A percentile compares a stretch with the other conserved stretches of the same genome.
Evolutionary conservation across 2,888 invertebrate genomes (phyloP).

Genomic region (Plusia festucae): DNA sequence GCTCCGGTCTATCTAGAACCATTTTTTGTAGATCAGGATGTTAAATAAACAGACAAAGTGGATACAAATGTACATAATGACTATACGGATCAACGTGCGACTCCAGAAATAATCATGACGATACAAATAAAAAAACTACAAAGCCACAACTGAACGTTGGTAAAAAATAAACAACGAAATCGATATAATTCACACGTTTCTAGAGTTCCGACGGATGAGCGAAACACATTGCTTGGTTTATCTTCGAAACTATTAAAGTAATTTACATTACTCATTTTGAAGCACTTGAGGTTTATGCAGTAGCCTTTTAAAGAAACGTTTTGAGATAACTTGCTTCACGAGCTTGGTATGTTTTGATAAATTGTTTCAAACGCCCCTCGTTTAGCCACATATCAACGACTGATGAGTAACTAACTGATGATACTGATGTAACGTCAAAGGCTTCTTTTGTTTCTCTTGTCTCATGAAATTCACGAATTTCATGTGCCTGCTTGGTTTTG

Average conservation of each 20-base stretch:
- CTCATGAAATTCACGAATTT: slow-evolving; percentile 12
- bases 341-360: slow-evolving; percentile 24
- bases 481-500: slow-evolving; percentile 15
- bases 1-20: slow-evolving; percentile 29
- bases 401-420: neutral
- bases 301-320: slow-evolving; percentile 41
- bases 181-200: slow-evolving; percentile 71
- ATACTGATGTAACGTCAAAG: neutral
- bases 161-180: slow-evolving; percentile 61
- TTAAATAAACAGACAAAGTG: slow-evolving; percentile 47
- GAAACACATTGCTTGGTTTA: slow-evolving; percentile 52
- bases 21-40: slow-evolving; percentile 47
- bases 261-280: slow-evolving; percentile 57
- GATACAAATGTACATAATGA: slow-evolving; percentile 49
- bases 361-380: slow-evolving; percentile 36
- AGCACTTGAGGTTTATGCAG: slow-evolving; percentile 35
- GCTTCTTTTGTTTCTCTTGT: slow-evolving; percentile 9
- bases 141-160: slow-evolving; percentile 39
- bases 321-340: slow-evolving; percentile 37
- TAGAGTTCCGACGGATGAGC: slow-evolving; percentile 53
- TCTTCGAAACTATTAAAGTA: slow-evolving; percentile 56
- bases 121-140: slow-evolving; percentile 41
- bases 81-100: slow-evolving; percentile 41
- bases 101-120: slow-evolving; percentile 55
- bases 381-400: slow-evolving; percentile 7